phyloP scores from a whole-genome alignment of 2,888 invertebrate species.

The Eupithecia subumbrata region DNA sequence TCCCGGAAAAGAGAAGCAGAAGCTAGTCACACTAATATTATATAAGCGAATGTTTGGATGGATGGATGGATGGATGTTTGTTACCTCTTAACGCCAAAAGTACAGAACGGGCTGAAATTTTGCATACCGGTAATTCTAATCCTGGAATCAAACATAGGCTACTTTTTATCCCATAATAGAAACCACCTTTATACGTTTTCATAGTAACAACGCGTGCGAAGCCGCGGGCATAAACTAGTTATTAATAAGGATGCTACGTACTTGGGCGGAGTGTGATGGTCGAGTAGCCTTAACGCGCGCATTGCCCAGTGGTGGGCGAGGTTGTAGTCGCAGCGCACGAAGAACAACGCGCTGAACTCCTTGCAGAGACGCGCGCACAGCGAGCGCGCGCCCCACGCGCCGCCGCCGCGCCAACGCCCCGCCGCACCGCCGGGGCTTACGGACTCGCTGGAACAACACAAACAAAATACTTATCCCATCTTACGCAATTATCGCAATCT shows the following conservation, averaged over 20 bases:
- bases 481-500: too few species aligned
- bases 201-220: neutral
- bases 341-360: conserved; percentile 92
- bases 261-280: conserved; percentile 85
- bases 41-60: too few species aligned
- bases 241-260: conserved; percentile 45
- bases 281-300: conserved; percentile 88
- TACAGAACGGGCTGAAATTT: too few species aligned
- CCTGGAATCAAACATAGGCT: too few species aligned
- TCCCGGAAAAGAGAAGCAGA: too few species aligned
- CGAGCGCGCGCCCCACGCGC: conserved; percentile 67
- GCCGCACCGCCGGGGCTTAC: conserved; percentile 8
- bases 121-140: too few species aligned
- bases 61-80: too few species aligned
- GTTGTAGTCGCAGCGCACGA: conserved; percentile 93
- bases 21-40: too few species aligned
- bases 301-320: conserved; percentile 91
- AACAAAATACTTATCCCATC: neutral
- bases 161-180: too few species aligned
- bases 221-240: neutral
- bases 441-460: neutral
- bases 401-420: conserved; percentile 36
- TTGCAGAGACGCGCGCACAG: conserved; percentile 89
- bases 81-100: too few species aligned
- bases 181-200: too few species aligned